phyloP scores from a whole-genome alignment of 2,113 vertebrate genomes.

The Thinocorus orbignyianus region DNA sequence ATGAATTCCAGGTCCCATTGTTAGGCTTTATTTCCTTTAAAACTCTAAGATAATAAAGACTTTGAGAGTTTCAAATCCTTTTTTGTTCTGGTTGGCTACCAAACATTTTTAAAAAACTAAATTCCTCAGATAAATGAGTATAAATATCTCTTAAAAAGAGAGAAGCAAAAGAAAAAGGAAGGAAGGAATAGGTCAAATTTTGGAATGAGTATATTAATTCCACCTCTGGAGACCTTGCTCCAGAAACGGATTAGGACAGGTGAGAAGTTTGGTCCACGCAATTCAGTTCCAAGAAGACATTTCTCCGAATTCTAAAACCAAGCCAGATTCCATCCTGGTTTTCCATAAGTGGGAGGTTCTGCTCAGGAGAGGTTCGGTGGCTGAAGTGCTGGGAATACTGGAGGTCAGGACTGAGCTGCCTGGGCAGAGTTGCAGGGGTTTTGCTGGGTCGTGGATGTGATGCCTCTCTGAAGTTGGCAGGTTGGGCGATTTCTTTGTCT shows the following conservation, averaged over 20 bases:
- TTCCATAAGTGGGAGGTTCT: neutral
- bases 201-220: neutral
- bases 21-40: neutral
- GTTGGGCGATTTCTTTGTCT: neutral
- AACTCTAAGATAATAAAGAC: neutral
- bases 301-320: neutral
- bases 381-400: neutral
- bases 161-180: neutral
- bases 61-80: neutral
- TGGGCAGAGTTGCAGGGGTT: neutral
- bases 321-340: neutral
- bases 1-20: neutral
- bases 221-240: neutral
- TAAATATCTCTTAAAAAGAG: neutral
- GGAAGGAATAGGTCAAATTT: neutral
- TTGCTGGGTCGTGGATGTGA: fast-evolving
- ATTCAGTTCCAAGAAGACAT: neutral
- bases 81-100: neutral
- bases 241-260: neutral
- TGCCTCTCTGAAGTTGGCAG: neutral
- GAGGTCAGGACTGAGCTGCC: neutral
- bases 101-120: neutral
- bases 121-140: neutral
- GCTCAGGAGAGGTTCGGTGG: neutral
- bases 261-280: neutral